Conservation (phyloP, 2,888 invertebrate species). For the Parascotia fuliginaria region DNA sequence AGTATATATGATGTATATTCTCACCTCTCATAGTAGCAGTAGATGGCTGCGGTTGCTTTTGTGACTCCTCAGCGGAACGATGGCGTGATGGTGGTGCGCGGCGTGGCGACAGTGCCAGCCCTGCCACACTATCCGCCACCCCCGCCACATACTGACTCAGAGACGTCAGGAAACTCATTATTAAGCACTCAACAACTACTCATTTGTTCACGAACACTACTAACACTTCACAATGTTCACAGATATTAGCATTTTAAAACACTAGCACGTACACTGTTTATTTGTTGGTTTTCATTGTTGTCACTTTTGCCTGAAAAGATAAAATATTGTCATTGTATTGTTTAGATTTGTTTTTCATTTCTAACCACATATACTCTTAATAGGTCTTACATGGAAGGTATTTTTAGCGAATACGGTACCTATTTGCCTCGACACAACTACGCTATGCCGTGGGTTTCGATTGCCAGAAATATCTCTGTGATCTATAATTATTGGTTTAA, state of each 20-base stretch:
- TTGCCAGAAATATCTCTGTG: too few species aligned
- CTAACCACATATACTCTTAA: too few species aligned
- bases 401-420: too few species aligned
- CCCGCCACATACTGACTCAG: slow-evolving; percentile 94
- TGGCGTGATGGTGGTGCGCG: slow-evolving; percentile 90
- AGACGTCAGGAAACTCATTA: slow-evolving; percentile 94
- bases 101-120: slow-evolving; percentile 91
- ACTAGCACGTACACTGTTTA: neutral
- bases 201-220: slow-evolving; percentile 38
- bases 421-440: too few species aligned
- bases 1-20: neutral
- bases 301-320: slow-evolving; percentile 11
- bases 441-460: too few species aligned
- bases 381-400: too few species aligned
- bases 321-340: too few species aligned
- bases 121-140: slow-evolving; percentile 94
- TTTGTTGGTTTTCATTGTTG: slow-evolving; percentile 1
- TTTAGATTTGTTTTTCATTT: too few species aligned
- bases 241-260: slow-evolving; percentile 5
- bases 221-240: slow-evolving; percentile 2
- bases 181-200: slow-evolving; percentile 37
- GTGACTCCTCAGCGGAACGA: slow-evolving; percentile 85
- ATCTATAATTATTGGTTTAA: too few species aligned
- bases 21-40: slow-evolving; percentile 74
- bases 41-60: slow-evolving; percentile 69